Percentiles rank a stretch among this genome's conserved stretches.
phyloP scores from a whole-genome alignment of 2,113 vertebrate species.

The Phasianus colchicus region DNA sequence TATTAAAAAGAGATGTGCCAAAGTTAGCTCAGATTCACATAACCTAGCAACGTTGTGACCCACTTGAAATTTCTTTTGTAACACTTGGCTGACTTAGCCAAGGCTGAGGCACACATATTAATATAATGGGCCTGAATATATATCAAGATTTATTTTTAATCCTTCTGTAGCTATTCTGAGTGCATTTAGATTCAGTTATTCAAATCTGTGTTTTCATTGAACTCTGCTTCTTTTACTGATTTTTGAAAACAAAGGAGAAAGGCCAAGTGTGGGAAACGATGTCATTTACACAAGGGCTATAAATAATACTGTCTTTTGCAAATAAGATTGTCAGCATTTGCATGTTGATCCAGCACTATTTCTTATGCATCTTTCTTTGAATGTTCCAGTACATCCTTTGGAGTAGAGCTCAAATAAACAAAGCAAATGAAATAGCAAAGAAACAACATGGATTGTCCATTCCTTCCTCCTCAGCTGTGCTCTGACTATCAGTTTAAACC shows the following conservation, averaged over 20 bases:
- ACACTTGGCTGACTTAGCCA: conserved; percentile 25
- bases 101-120: not conserved
- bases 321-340: not conserved
- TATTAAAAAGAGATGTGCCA: conserved; percentile 32
- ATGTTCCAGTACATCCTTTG: not conserved
- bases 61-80: conserved; percentile 36
- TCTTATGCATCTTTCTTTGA: not conserved
- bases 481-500: not conserved
- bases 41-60: conserved; percentile 32
- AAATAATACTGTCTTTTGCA: not conserved
- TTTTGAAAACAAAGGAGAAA: not conserved
- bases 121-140: conserved; percentile 22
- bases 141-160: conserved; percentile 40
- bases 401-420: not conserved
- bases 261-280: not conserved
- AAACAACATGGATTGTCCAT: not conserved
- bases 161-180: not conserved
- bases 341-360: not conserved
- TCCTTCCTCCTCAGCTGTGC: not conserved
- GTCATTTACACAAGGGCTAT: not conserved
- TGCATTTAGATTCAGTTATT: not conserved
- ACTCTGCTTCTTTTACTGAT: not conserved
- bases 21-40: conserved; percentile 46
- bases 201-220: not conserved
- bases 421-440: not conserved